phyloP scores from a whole-genome alignment of 2,888 invertebrate genomes.

The Morpho deidamia region DNA sequence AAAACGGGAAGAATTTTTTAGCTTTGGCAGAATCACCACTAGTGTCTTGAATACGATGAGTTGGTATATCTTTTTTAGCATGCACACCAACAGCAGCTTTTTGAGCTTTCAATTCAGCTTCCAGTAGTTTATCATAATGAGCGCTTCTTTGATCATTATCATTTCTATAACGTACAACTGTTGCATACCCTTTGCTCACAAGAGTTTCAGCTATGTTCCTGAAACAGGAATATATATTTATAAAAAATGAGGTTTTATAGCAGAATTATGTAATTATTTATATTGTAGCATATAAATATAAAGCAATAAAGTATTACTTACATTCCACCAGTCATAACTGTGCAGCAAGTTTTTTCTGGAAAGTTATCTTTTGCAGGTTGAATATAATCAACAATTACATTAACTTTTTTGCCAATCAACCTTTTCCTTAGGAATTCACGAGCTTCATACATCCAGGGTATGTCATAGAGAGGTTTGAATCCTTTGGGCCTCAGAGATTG shows the following conservation, averaged over 20 bases:
- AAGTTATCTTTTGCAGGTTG: constrained; percentile 96
- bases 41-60: constrained; percentile 92
- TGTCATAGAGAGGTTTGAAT: constrained; percentile 95
- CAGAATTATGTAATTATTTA: neutral
- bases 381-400: constrained; percentile 95
- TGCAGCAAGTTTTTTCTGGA: constrained; percentile 97
- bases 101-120: constrained; percentile 95
- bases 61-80: constrained; percentile 91
- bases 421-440: constrained; percentile 97
- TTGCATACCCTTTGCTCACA: constrained; percentile 94
- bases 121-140: constrained; percentile 93
- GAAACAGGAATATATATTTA: constrained; percentile 27
- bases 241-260: neutral
- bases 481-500: constrained; percentile 83
- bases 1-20: constrained; percentile 94
- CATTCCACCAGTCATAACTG: constrained; percentile 85
- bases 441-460: constrained; percentile 99
- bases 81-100: constrained; percentile 89
- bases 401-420: constrained; percentile 95
- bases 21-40: constrained; percentile 89
- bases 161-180: constrained; percentile 94
- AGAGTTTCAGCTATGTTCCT: constrained; percentile 96
- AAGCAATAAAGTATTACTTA: constrained; percentile 36
- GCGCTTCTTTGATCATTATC: constrained; percentile 98
- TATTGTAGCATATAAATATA: neutral